Evolutionary conservation across 2,888 invertebrate genomes (phyloP).

Genomic region (Meghimatium bilineatum): DNA sequence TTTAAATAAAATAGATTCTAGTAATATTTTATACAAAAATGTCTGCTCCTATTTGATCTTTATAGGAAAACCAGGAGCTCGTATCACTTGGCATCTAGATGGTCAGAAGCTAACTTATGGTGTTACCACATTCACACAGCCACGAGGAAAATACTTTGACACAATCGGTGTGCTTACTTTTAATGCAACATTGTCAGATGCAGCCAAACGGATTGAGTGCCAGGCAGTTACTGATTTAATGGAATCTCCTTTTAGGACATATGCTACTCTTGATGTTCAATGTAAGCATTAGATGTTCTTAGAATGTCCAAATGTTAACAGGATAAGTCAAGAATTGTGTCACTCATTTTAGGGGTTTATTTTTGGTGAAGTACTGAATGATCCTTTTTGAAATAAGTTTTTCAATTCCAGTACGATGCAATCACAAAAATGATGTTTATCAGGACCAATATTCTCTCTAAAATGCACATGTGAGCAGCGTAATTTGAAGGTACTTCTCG

Average conservation of each 20-base stretch:
- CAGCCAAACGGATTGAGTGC: conserved; percentile 93
- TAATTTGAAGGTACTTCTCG: too few relatives aligned
- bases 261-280: conserved; percentile 90
- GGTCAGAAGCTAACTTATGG: conserved; percentile 58
- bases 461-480: too few relatives aligned
- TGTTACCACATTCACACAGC: conserved; percentile 50
- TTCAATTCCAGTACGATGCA: too few relatives aligned
- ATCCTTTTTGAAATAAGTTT: too few relatives aligned
- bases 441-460: too few relatives aligned
- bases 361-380: too few relatives aligned
- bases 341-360: too few relatives aligned
- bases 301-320: too few relatives aligned
- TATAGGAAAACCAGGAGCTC: conserved; percentile 90
- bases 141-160: conserved; percentile 85
- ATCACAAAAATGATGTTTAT: too few relatives aligned
- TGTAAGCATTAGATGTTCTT: conserved; percentile 77
- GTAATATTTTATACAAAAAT: too few relatives aligned
- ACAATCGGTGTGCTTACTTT: conserved; percentile 90
- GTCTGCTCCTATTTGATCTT: background rate
- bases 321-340: too few relatives aligned
- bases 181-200: conserved; percentile 90
- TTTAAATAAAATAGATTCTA: too few relatives aligned
- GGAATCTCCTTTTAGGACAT: conserved; percentile 88
- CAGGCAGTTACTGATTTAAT: conserved; percentile 88
- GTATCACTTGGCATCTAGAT: conserved; percentile 79